These are phyloP conservation scores for Drosophila anceps DNA, from an alignment of 2,888 invertebrate species.

Conservation along the genomic window DNA sequence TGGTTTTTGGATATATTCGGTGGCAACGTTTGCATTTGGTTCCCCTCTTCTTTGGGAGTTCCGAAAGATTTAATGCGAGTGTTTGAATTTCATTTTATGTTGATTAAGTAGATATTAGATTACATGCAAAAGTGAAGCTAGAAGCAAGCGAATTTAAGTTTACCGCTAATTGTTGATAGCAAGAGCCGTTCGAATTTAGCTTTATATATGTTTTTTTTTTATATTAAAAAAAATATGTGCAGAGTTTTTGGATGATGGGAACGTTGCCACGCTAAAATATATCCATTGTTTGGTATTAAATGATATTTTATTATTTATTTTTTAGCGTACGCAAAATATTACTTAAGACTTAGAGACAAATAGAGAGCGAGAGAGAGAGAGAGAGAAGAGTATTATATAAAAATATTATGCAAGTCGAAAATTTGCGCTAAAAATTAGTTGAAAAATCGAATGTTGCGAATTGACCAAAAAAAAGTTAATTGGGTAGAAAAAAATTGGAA, in stretches of 20 bases:
- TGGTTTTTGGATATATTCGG: constrained; percentile 83
- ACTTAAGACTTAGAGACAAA: constrained; percentile 27
- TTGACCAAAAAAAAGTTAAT: constrained; percentile 54
- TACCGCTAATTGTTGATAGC: constrained; percentile 48
- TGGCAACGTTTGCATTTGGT: constrained; percentile 64
- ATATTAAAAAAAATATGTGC: constrained; percentile 62
- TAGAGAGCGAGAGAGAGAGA: constrained; percentile 12
- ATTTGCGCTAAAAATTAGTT: constrained; percentile 74
- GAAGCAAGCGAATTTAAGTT: constrained; percentile 71
- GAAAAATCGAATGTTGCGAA: constrained; percentile 43
- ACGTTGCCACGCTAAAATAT: constrained; percentile 83
- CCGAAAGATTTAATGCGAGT: constrained; percentile 65
- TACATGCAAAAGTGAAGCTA: constrained; percentile 78
- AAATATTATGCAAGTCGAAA: constrained; percentile 69
- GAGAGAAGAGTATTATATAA: constrained; percentile 49
- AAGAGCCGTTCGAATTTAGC: constrained; percentile 38
- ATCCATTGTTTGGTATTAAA: constrained; percentile 69
- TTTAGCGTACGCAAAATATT: constrained; percentile 68
- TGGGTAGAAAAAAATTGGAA: constrained; percentile 65
- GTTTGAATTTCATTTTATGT: constrained; percentile 50
- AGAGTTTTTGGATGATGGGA: constrained; percentile 67
- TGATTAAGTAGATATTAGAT: constrained; percentile 49
- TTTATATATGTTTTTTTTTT: neutral
- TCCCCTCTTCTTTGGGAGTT: constrained; percentile 5
- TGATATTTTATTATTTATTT: constrained; percentile 46